Percentiles rank a stretch among this genome's conserved stretches.
Evolutionary conservation across 2,888 invertebrate species (phyloP).

Genomic region (Pseudococcus viburni): DNA sequence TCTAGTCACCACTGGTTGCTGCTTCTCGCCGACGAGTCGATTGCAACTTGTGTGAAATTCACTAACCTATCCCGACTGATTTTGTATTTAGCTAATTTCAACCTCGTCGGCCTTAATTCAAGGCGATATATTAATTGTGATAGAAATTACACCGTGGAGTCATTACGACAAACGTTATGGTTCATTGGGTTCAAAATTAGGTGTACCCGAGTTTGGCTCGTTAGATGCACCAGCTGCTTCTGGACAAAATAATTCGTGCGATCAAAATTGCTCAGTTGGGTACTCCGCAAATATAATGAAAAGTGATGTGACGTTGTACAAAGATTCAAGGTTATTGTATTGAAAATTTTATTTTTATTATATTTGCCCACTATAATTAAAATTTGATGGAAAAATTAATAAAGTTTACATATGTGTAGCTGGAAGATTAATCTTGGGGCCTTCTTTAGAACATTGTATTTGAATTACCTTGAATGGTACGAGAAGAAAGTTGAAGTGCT

Average conservation of each 20-base stretch:
- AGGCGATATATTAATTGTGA: conserved; percentile 33
- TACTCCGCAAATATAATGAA: not conserved
- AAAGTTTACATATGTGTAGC: not conserved
- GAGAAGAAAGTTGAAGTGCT: not conserved
- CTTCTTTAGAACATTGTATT: not conserved
- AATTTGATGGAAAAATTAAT: not conserved
- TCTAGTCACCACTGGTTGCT: no score
- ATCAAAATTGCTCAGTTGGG: not conserved
- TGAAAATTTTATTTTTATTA: not conserved
- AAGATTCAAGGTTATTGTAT: conserved; percentile 24
- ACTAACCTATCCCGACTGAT: not conserved
- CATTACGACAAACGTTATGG: conserved; percentile 36
- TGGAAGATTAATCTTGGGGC: not conserved
- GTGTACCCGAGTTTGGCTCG: not conserved
- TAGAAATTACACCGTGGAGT: conserved; percentile 39
- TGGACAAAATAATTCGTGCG: not conserved
- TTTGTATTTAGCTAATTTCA: conserved; percentile 15
- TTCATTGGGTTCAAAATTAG: conserved; percentile 34
- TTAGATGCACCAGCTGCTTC: not conserved
- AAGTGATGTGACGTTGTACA: conserved; percentile 15
- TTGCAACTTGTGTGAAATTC: conserved; percentile 23
- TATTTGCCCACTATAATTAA: not conserved
- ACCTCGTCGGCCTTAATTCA: conserved; percentile 44
- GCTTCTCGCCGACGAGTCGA: not conserved
- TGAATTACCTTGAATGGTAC: conserved; percentile 4